Conservation (phyloP, 2,113 vertebrate species). For the Erythrolamprus reginae region DNA sequence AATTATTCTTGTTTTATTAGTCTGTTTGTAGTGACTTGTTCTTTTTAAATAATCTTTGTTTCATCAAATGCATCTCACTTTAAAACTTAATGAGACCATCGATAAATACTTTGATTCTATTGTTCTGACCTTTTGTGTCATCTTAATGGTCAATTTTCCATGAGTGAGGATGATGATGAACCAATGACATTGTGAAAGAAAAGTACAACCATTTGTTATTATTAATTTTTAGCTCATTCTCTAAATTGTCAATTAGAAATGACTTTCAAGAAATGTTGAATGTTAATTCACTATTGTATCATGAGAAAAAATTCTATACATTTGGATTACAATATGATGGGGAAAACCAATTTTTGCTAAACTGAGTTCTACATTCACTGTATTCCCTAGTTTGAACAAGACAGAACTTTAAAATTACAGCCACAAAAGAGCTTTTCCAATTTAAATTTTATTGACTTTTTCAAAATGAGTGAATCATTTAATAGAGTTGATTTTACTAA, state of each 20-base stretch:
- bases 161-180: not conserved
- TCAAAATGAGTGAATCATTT: constrained; percentile 8
- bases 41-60: not conserved
- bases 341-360: not conserved
- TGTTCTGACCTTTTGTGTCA: not conserved
- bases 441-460: constrained; percentile 31
- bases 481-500: constrained; percentile 12
- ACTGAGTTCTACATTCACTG: not conserved
- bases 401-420: not conserved
- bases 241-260: not conserved
- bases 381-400: not conserved
- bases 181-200: not conserved
- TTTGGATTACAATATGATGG: not conserved
- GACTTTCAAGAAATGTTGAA: not conserved
- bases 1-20: not conserved
- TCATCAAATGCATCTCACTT: not conserved
- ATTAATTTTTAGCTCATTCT: not conserved
- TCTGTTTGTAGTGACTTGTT: not conserved
- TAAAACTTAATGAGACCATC: not conserved
- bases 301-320: not conserved
- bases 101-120: not conserved
- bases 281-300: not conserved
- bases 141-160: not conserved
- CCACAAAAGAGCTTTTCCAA: not conserved
- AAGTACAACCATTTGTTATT: not conserved